A percentile compares a stretch with the other conserved stretches of the same genome.
phyloP scores from a whole-genome alignment of 2,797 vertebrate species.

The Bucorvus abyssinicus region DNA sequence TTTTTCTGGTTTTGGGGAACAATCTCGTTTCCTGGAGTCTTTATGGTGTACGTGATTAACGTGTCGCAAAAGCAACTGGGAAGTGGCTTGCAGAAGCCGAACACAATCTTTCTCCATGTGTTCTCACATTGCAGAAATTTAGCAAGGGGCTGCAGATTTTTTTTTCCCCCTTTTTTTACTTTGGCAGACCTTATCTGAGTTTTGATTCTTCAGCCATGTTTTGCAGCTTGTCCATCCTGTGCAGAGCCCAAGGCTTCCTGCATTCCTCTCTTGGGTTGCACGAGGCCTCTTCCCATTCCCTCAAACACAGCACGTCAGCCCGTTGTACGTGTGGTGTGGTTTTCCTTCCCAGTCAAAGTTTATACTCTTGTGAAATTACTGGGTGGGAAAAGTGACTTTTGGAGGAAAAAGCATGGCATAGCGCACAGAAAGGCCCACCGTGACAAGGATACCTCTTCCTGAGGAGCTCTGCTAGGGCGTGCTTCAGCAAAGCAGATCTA shows the following conservation, averaged over 20 bases:
- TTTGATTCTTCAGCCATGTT: background rate
- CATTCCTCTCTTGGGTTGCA: background rate
- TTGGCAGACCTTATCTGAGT: background rate
- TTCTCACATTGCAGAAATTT: background rate
- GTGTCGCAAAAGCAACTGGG: background rate
- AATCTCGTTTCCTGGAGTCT: background rate
- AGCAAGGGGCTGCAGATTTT: background rate
- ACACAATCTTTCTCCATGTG: fast-evolving
- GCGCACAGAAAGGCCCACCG: background rate
- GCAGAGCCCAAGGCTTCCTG: background rate
- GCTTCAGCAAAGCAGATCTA: background rate
- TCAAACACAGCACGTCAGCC: fast-evolving
- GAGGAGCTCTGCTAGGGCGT: background rate
- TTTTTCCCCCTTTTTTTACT: background rate
- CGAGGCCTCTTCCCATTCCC: background rate
- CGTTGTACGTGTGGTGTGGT: fast-evolving
- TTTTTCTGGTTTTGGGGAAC: background rate
- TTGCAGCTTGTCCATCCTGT: background rate
- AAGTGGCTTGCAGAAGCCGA: background rate
- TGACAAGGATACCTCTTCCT: background rate
- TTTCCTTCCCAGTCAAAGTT: background rate
- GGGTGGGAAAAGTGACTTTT: background rate
- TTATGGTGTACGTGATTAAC: fast-evolving
- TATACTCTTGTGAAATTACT: background rate
- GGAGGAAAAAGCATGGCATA: fast-evolving